These are phyloP conservation scores for Lissonota sp. DNA, from an alignment of 2,888 invertebrate genomes.

Conservation along the genomic window DNA sequence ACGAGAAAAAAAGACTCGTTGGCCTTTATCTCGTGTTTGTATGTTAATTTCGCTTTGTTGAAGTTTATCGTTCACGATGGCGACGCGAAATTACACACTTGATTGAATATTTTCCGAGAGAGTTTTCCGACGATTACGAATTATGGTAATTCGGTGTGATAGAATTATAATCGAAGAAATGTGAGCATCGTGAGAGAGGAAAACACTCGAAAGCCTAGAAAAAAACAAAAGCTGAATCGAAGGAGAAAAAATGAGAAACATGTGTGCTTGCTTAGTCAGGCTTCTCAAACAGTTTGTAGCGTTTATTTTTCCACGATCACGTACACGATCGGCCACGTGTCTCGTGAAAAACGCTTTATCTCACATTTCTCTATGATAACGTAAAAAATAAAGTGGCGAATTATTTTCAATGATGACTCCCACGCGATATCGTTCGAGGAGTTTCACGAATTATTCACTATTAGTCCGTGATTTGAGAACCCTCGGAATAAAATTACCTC, in stretches of 20 bases:
- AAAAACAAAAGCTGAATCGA: conserved; percentile 16
- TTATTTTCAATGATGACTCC: too few species aligned
- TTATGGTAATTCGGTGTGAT: too few species aligned
- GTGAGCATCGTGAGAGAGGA: not conserved
- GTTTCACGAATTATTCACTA: not conserved
- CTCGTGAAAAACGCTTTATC: not conserved
- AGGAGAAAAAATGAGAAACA: not conserved
- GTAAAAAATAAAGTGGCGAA: too few species aligned
- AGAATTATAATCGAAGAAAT: not conserved
- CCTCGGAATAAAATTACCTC: conserved; percentile 2
- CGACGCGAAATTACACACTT: too few species aligned
- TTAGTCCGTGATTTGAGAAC: conserved; percentile 29
- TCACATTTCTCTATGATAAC: too few species aligned
- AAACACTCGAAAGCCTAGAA: not conserved
- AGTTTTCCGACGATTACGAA: too few species aligned
- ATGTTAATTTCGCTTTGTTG: too few species aligned
- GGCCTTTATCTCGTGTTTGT: too few species aligned
- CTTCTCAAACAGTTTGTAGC: conserved; percentile 17
- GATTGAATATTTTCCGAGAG: too few species aligned
- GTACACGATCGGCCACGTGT: not conserved
- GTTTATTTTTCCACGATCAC: conserved; percentile 1
- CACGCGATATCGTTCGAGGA: not conserved
- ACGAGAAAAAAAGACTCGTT: too few species aligned
- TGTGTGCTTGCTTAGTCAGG: not conserved
- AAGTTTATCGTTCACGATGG: too few species aligned